Evolutionary conservation across 2,797 vertebrate species (phyloP).

Genomic region (Hoplostethus mediterraneus): DNA sequence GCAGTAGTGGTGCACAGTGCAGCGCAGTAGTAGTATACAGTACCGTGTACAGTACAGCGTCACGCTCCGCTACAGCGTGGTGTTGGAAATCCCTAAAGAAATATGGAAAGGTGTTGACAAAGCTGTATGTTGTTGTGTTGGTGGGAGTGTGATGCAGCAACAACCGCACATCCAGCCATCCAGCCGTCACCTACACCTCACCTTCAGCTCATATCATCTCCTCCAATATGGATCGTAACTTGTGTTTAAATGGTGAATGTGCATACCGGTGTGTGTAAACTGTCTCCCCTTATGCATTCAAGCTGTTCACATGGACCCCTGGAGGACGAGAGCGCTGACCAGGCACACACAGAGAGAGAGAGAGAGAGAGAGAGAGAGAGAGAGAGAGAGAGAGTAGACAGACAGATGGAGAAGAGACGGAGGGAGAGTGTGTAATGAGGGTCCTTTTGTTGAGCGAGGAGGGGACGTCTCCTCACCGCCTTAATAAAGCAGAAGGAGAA

Average conservation of each 20-base stretch:
- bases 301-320: conserved; percentile 52
- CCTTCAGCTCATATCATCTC: neutral
- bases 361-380: conserved; percentile 28
- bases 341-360: conserved; percentile 50
- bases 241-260: conserved; percentile 47
- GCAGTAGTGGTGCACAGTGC: no score
- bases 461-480: conserved; percentile 49
- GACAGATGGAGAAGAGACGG: conserved; percentile 53
- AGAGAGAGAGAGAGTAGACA: conserved; percentile 1
- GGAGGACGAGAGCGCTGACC: conserved; percentile 70
- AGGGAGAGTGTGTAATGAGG: conserved; percentile 64
- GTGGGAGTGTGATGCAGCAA: conserved; percentile 58
- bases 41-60: conserved; percentile 9
- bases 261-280: conserved; percentile 56
- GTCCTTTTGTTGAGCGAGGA: conserved; percentile 59
- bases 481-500: conserved; percentile 65
- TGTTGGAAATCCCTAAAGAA: conserved; percentile 19
- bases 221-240: conserved; percentile 12
- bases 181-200: neutral
- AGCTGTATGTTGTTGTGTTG: conserved; percentile 47
- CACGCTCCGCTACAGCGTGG: conserved; percentile 17
- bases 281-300: conserved; percentile 56
- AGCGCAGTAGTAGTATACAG: no score
- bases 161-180: conserved; percentile 16
- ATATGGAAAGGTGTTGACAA: conserved; percentile 71